Conservation (phyloP, 2,888 invertebrate genomes). For the Hoplodrina blanda region DNA sequence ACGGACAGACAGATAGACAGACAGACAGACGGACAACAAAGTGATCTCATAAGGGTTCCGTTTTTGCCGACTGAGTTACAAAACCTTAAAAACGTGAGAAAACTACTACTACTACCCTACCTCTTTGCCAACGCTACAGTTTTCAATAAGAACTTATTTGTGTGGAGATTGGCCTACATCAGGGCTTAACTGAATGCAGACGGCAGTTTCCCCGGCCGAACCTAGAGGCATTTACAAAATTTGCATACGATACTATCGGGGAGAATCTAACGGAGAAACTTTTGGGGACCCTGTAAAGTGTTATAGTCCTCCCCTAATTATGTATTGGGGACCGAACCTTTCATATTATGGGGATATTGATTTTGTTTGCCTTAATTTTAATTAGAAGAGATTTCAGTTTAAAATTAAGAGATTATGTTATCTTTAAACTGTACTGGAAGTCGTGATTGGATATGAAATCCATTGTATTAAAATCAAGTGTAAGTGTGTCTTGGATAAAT, state of each 20-base stretch:
- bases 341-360: conserved; percentile 46
- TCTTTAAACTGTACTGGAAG: conserved; percentile 23
- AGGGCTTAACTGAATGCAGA: conserved; percentile 75
- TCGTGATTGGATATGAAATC: conserved; percentile 21
- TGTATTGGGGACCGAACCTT: conserved; percentile 50
- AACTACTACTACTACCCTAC: too few species aligned
- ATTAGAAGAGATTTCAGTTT: conserved; percentile 49
- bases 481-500: conserved; percentile 12
- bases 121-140: conserved; percentile 2
- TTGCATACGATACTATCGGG: conserved; percentile 82
- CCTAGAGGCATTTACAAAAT: conserved; percentile 78
- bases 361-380: conserved; percentile 50
- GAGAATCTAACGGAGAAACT: conserved; percentile 77
- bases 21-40: too few species aligned
- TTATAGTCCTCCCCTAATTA: conserved; percentile 60
- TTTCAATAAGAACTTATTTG: conserved; percentile 69
- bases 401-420: conserved; percentile 46
- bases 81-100: too few species aligned
- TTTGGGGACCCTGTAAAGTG: conserved; percentile 70
- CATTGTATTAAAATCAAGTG: not conserved
- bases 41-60: too few species aligned
- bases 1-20: too few species aligned
- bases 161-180: conserved; percentile 73
- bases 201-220: conserved; percentile 67
- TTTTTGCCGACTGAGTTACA: too few species aligned